phyloP scores from a whole-genome alignment of 2,113 vertebrate species.

The Connochaetes taurinus region DNA sequence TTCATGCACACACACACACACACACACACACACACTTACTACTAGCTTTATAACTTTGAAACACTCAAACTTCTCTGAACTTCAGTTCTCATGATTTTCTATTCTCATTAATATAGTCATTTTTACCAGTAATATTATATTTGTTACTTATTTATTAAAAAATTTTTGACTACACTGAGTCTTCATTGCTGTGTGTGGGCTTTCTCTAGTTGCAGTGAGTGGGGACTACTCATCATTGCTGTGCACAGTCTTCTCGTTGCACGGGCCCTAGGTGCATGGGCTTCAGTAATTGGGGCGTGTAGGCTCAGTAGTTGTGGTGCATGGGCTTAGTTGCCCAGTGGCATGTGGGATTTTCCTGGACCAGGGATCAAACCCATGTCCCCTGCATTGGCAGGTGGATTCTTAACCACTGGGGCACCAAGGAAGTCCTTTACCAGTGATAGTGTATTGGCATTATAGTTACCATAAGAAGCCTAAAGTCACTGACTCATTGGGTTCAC shows the following conservation, averaged over 20 bases:
- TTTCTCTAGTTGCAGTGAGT: not conserved
- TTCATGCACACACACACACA: not conserved
- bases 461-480: not conserved
- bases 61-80: not conserved
- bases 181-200: not conserved
- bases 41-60: not conserved
- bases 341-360: not conserved
- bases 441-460: not conserved
- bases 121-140: not conserved
- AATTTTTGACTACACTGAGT: not conserved
- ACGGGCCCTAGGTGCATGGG: not conserved
- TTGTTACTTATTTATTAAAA: not conserved
- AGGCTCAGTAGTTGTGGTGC: not conserved
- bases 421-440: not conserved
- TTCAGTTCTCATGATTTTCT: not conserved
- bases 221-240: not conserved
- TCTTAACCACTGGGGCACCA: not conserved
- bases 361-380: not conserved
- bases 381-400: not conserved
- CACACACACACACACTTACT: not conserved
- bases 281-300: rapidly evolving
- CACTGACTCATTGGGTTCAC: not conserved
- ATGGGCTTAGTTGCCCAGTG: not conserved
- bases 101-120: not conserved
- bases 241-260: not conserved